These are phyloP conservation scores for Gryllus longicercus DNA, from an alignment of 2,888 invertebrate genomes.

Conservation along the genomic window DNA sequence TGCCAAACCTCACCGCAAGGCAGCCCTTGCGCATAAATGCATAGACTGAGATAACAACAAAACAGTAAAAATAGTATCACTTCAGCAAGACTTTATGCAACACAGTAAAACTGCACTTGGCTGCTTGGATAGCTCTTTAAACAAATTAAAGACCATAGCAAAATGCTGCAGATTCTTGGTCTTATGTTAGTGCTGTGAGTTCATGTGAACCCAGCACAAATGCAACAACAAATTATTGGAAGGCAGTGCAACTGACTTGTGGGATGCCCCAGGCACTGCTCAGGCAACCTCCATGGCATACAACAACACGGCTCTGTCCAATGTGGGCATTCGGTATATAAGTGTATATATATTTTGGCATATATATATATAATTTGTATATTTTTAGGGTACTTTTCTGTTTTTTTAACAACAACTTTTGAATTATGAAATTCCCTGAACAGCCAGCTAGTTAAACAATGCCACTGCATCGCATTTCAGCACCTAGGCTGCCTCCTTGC, in stretches of 20 bases:
- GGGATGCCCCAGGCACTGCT: slow-evolving; percentile 17
- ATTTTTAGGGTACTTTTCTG: slow-evolving; percentile 23
- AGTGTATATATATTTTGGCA: slow-evolving; percentile 8
- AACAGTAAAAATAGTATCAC: slow-evolving; percentile 17
- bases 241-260: slow-evolving; percentile 17
- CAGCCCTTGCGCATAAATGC: neutral
- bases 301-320: slow-evolving; percentile 20
- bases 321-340: slow-evolving; percentile 20
- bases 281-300: slow-evolving; percentile 9
- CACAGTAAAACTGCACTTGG: slow-evolving; percentile 17
- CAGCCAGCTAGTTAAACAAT: slow-evolving; percentile 29
- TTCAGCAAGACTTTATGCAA: neutral
- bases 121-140: slow-evolving; percentile 17
- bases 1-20: neutral
- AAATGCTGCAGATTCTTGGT: neutral
- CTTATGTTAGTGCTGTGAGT: neutral
- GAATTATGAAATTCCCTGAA: slow-evolving; percentile 33
- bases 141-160: neutral
- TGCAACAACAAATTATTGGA: neutral
- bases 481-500: slow-evolving; percentile 26
- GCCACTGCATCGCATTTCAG: slow-evolving; percentile 22
- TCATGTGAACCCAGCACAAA: neutral
- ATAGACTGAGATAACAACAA: slow-evolving; percentile 17
- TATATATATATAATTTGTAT: slow-evolving; percentile 20
- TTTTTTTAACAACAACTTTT: slow-evolving; percentile 31